These are phyloP conservation scores for Abramis brama DNA, from an alignment of 2,113 vertebrate species.

Conservation along the genomic window DNA sequence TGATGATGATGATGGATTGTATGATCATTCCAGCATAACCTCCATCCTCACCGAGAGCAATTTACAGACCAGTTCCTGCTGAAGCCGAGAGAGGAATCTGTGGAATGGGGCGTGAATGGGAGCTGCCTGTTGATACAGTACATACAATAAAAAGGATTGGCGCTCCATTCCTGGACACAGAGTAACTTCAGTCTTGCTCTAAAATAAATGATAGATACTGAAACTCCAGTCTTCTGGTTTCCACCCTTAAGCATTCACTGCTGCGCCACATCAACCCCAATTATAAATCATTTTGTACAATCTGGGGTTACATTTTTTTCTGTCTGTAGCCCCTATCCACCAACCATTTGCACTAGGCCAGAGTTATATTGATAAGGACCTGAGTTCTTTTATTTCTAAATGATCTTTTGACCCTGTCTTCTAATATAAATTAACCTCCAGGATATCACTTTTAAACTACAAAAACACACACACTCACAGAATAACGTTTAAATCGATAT, in stretches of 20 bases:
- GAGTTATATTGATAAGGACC: no score
- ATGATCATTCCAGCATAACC: constrained; percentile 83
- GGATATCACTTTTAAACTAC: no score
- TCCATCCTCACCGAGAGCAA: constrained; percentile 89
- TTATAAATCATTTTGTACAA: background rate
- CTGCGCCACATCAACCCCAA: background rate
- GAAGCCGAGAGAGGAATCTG: constrained; percentile 41
- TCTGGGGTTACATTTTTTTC: background rate
- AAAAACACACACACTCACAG: no score
- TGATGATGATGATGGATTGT: constrained; percentile 82
- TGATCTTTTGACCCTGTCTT: no score
- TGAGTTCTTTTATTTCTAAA: no score
- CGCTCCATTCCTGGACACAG: background rate
- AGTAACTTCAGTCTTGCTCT: background rate
- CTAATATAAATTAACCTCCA: no score
- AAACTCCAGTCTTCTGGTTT: background rate
- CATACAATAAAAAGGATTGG: background rate
- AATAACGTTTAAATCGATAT: no score
- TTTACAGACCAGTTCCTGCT: constrained; percentile 90
- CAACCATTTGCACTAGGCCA: no score
- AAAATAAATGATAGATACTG: background rate
- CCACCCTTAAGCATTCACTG: background rate
- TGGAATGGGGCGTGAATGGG: constrained; percentile 12
- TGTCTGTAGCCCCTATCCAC: background rate
- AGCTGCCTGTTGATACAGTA: background rate